Evolutionary conservation across 1,140 invertebrate species (phyloP).

Genomic region (Drosophila kepulauana): DNA sequence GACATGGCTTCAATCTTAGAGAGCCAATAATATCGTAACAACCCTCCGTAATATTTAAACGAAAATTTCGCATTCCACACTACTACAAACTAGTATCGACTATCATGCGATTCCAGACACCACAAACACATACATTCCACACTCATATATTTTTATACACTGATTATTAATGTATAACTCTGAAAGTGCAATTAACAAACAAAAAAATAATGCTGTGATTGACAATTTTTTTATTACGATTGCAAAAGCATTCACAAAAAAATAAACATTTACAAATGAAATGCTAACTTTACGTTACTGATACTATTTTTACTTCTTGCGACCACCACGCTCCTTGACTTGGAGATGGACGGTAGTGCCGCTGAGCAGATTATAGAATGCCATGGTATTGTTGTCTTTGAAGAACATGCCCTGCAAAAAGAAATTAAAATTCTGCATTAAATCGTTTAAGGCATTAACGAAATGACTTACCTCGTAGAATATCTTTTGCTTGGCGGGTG

Average conservation of each 20-base stretch:
- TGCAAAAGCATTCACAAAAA: constrained; percentile 63
- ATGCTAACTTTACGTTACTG: constrained; percentile 1
- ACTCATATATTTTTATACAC: constrained; percentile 31
- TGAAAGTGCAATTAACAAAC: constrained; percentile 74
- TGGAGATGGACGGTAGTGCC: constrained; percentile 94
- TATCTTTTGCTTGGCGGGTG: constrained; percentile 98
- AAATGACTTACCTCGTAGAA: constrained; percentile 84
- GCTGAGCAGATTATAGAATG: constrained; percentile 97
- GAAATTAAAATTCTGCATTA: constrained; percentile 50
- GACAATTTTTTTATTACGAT: constrained; percentile 71
- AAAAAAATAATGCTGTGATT: constrained; percentile 66
- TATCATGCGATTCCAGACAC: constrained; percentile 10
- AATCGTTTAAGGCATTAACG: not conserved
- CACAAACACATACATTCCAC: constrained; percentile 33
- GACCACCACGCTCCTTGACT: constrained; percentile 98
- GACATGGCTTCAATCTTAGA: constrained; percentile 82
- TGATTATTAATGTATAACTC: constrained; percentile 43
- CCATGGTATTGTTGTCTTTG: constrained; percentile 97
- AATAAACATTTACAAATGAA: constrained; percentile 58
- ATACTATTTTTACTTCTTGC: constrained; percentile 94
- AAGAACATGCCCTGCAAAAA: constrained; percentile 95
- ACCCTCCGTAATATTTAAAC: constrained; percentile 33
- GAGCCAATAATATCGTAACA: constrained; percentile 11
- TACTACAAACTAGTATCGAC: not conserved
- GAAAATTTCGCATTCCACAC: constrained; percentile 30